Base-by-base conservation (phyloP, 2,113 vertebrate species). In the Mormyrus iriodes region DNA sequence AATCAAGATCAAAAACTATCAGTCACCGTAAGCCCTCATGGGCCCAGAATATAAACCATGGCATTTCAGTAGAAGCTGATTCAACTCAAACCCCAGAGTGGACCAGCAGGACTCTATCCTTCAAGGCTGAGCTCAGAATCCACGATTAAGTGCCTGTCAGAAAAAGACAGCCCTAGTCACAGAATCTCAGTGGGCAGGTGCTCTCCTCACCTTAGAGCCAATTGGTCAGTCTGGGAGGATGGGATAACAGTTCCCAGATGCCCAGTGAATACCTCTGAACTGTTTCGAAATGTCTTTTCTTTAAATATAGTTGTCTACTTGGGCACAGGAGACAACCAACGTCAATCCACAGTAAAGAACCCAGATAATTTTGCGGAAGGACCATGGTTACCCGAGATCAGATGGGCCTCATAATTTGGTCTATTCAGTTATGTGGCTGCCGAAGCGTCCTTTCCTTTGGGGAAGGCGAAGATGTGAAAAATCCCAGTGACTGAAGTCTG, bases 381-480 rank as follows among this genome's bases (percentile, higher is more conserved):
- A 49, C 15, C 27, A 6, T 4, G 52, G n/a, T 55, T 39, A 87
- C 31, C 15, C 9, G 5, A 58, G 35, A 55, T 52, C 52, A 21
- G 51, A 51, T 79, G 44, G 42, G 69, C 21, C 1, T 79, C 24
- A 48, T 52, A 44, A 19, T 76, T 39, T 27, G 46, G 76, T 19
- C 39, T 55, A 51, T 89, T 89, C 79, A 46, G 51, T 89, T 89
- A 84, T 84, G 88, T 24, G 44, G 61, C 84, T 89, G 82, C 51
- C 46, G 82, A 89, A 4, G 21, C 51, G 42, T 84, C 69, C 76
- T 88, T 44, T 35, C 42, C 31, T 65, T 61, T 61, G 86, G 19
- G 85, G 55, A 35, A 82, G 58, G 53, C 39, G 42, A 44, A 48
- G n/a, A 52, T 58, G 88, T 85, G 84, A 46, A 85, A 48, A 85